Evolutionary conservation across 35 echinoderm and acorn worm species (phyloP).

Genomic region (Acanthaster planci): DNA sequence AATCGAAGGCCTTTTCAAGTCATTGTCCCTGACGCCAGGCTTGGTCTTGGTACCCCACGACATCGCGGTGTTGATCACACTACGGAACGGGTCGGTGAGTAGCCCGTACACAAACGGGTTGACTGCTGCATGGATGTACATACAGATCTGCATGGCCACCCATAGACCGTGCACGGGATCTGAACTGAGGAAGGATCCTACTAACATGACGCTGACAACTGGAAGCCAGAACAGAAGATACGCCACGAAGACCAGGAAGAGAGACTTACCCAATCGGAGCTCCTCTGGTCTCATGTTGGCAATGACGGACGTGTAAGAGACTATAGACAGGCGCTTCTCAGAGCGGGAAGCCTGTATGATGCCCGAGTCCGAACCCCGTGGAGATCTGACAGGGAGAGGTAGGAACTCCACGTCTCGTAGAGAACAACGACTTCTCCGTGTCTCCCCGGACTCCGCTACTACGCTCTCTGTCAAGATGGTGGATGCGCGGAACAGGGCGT

Average conservation of each 20-base stretch:
- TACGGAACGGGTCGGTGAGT: slow-evolving; percentile 38
- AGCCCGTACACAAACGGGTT: slow-evolving; percentile 68
- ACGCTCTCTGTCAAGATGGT: slow-evolving; percentile 24
- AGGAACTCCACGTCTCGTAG: slow-evolving; percentile 55
- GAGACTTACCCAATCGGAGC: slow-evolving; percentile 48
- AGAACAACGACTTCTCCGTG: not conserved
- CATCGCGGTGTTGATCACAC: slow-evolving; percentile 29
- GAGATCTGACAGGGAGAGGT: slow-evolving; percentile 36
- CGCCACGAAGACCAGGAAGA: slow-evolving; percentile 45
- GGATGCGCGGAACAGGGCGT: slow-evolving; percentile 37
- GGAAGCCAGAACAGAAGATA: slow-evolving; percentile 51
- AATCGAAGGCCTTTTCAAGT: not conserved
- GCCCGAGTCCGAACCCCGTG: slow-evolving; percentile 26
- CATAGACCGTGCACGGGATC: slow-evolving; percentile 9
- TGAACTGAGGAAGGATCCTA: not conserved
- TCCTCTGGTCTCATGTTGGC: slow-evolving; percentile 58
- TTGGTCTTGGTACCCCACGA: slow-evolving; percentile 3
- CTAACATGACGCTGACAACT: slow-evolving; percentile 30
- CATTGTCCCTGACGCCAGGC: not conserved
- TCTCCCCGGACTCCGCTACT: not conserved
- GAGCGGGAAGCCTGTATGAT: not conserved
- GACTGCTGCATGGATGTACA: slow-evolving; percentile 44
- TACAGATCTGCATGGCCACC: slow-evolving; percentile 52
- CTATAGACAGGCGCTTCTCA: slow-evolving; percentile 50
- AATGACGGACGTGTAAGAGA: slow-evolving; percentile 49